Base-by-base conservation (phyloP, 2,113 vertebrate genomes). In the Syngnathus floridae region DNA sequence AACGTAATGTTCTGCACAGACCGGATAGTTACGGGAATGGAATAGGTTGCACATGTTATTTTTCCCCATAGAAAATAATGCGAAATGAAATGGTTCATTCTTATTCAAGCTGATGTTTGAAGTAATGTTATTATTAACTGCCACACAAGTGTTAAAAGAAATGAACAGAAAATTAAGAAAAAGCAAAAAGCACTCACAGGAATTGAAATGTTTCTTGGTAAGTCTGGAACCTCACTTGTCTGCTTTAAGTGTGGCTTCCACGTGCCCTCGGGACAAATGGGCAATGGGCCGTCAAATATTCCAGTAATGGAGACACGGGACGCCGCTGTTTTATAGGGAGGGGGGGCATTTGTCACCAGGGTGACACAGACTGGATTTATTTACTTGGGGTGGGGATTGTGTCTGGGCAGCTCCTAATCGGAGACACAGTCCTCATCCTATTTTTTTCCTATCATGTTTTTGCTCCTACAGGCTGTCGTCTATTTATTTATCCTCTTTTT, bases 271-370 rank as follows among this genome's bases (percentile, higher is more conserved):
- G 74, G 78, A 60, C 26, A 67, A 49, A 64, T 69, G 76, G 71
- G 70, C 79, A 83, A 85, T 76, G 79, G 72, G 57, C 67, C 66
- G 31, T 79, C 71, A 81, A 80, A 79, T 77, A 76, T 85, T 74
- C 71, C 69, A 67, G 80, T 77, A 73, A 81, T 73, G 70, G 70
- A 82, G 74, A 81, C 51, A 7, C 57, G 75, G 64, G 74, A 73
- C 17, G 41, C 60, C 17, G 58, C 54, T 54, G 1, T 13, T 65
- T 70, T 65, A 35, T 26, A 8, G 22, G 43, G 26, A 31, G 49
- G 31, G 6, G 7, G 3, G 35, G 12, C 17, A 52, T 31, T 35
- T 31, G 77, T 81, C 16, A 55, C 60, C 63, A 70, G 73, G 62
- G 73, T 66, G 72, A 81, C 58, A 10, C 65, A 66, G 58, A 68